A percentile compares a stretch with the other conserved stretches of the same genome.
These are phyloP conservation scores for Lymantria monacha DNA, from an alignment of 2,888 invertebrate species.

Conservation along the genomic window DNA sequence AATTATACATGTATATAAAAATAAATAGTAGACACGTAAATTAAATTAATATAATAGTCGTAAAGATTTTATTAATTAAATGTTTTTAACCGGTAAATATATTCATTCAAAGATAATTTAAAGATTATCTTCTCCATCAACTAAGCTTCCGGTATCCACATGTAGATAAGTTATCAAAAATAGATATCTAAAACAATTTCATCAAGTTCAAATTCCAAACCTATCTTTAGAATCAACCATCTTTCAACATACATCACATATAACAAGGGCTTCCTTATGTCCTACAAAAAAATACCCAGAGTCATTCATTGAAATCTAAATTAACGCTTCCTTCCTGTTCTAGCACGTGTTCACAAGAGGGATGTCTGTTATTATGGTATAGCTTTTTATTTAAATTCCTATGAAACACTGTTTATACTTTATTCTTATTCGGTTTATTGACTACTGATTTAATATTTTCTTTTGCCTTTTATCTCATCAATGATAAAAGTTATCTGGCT, in stretches of 20 bases:
- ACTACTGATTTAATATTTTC: background rate
- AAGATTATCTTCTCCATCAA: background rate
- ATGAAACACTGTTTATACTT: constrained; percentile 30
- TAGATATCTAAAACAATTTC: background rate
- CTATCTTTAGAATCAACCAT: background rate
- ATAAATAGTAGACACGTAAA: constrained; percentile 13
- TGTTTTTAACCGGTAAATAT: background rate
- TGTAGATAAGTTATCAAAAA: background rate
- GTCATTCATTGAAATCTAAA: constrained; percentile 48
- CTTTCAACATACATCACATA: constrained; percentile 8
- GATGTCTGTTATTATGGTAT: constrained; percentile 26
- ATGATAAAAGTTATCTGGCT: no score
- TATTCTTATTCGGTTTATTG: constrained; percentile 14
- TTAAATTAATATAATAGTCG: constrained; percentile 2
- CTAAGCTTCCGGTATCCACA: no score
- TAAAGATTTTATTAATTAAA: background rate
- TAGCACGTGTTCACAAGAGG: constrained; percentile 50
- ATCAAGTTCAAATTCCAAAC: constrained; percentile 1
- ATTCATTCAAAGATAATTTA: background rate
- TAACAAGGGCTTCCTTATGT: constrained; percentile 18
- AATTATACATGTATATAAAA: background rate
- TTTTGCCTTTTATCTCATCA: no score
- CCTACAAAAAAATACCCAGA: constrained; percentile 19
- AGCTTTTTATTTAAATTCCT: constrained; percentile 38
- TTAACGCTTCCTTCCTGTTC: constrained; percentile 58